These are phyloP conservation scores for Quadriops clusia DNA, from an alignment of 2,888 invertebrate species.

Conservation along the genomic window DNA sequence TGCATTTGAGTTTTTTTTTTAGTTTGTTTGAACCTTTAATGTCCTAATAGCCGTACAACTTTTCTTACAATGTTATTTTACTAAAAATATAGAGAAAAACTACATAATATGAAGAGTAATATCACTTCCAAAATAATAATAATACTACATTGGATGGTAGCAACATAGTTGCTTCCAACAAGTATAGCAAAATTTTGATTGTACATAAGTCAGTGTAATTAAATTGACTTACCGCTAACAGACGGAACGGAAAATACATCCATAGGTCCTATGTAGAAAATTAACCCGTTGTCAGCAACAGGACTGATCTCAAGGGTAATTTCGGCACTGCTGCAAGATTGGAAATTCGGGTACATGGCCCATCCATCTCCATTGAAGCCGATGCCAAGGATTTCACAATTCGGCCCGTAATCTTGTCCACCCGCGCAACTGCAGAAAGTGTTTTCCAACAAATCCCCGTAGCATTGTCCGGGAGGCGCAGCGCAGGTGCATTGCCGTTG, in stretches of 20 bases:
- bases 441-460: too few species aligned
- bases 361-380: conserved; percentile 86
- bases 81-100: too few species aligned
- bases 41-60: too few species aligned
- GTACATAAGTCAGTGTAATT: too few species aligned
- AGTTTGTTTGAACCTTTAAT: too few species aligned
- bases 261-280: conserved; percentile 86
- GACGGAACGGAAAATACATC: conserved; percentile 49
- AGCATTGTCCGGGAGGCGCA: conserved; percentile 13
- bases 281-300: conserved; percentile 61
- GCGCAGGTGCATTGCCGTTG: conserved; percentile 62
- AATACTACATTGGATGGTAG: too few species aligned
- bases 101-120: too few species aligned
- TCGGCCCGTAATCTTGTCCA: conserved; percentile 66
- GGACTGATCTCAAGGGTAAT: conserved; percentile 75
- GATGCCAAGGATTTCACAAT: conserved; percentile 80
- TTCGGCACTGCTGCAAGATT: conserved; percentile 73
- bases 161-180: too few species aligned
- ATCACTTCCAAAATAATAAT: too few species aligned
- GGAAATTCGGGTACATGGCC: conserved; percentile 83
- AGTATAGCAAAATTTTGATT: too few species aligned
- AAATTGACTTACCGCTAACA: conserved; percentile 49
- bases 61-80: too few species aligned
- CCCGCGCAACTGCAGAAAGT: conserved; percentile 64
- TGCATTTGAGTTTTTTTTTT: too few species aligned